These are phyloP conservation scores for Eptesicus fuscus DNA, from an alignment of 2,113 vertebrate genomes.

Conservation along the genomic window DNA sequence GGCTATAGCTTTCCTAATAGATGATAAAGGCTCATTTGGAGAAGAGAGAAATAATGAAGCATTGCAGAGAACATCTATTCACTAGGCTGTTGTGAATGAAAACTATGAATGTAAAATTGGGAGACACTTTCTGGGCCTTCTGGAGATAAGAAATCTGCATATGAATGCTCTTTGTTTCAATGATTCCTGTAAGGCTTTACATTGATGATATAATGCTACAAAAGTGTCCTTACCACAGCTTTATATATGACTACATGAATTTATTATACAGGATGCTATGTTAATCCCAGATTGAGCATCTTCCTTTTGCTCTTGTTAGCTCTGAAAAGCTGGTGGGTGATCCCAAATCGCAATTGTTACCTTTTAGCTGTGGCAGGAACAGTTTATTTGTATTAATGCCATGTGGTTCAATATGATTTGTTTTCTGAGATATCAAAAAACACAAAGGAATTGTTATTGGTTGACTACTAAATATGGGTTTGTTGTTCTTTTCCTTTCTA, in stretches of 20 bases:
- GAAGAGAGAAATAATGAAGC: conserved; percentile 1
- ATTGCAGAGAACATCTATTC: conserved; percentile 45
- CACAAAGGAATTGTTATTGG: neutral
- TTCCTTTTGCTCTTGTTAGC: conserved; percentile 15
- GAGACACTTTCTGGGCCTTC: conserved; percentile 32
- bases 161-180: conserved; percentile 48
- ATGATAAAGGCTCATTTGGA: conserved; percentile 45
- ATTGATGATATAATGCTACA: neutral
- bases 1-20: conserved; percentile 1
- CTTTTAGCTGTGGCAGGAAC: neutral
- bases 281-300: conserved; percentile 42
- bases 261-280: neutral
- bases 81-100: conserved; percentile 50
- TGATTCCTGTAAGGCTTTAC: neutral
- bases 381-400: conserved; percentile 45
- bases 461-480: conserved; percentile 48
- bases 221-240: neutral
- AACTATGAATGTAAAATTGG: conserved; percentile 55
- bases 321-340: conserved; percentile 31
- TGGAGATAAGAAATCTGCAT: conserved; percentile 42
- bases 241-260: conserved; percentile 32
- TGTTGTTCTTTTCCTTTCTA: conserved; percentile 28
- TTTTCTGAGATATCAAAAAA: conserved; percentile 38
- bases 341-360: neutral
- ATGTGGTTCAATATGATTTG: conserved; percentile 36